Conservation (phyloP, 1,140 invertebrate species). For the Drosophila kurseongensis region DNA sequence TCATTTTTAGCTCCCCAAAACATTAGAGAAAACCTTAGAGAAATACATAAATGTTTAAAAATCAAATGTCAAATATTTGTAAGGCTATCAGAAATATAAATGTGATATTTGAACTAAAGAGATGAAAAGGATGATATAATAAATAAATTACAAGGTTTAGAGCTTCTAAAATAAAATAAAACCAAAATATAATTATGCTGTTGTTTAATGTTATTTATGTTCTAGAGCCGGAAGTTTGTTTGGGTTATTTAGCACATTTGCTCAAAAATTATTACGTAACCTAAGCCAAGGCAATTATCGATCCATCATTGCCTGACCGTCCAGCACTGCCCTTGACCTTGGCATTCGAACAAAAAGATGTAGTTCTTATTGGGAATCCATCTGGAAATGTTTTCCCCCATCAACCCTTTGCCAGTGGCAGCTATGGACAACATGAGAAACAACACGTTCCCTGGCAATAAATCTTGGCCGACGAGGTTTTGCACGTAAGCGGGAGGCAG, state of each 20-base stretch:
- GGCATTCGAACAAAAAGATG: conserved; percentile 13
- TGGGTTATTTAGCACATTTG: background rate
- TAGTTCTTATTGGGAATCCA: conserved; percentile 18
- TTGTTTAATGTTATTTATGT: too few relatives aligned
- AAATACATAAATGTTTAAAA: too few relatives aligned
- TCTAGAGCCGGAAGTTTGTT: background rate
- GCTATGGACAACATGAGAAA: conserved; percentile 52
- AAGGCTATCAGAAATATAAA: too few relatives aligned
- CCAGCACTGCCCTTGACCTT: conserved; percentile 58
- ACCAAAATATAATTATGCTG: too few relatives aligned
- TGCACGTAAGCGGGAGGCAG: conserved; percentile 58
- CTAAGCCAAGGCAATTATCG: background rate
- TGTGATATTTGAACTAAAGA: too few relatives aligned
- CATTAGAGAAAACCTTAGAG: too few relatives aligned
- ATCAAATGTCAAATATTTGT: too few relatives aligned
- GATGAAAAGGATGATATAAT: too few relatives aligned
- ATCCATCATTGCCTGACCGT: conserved; percentile 19
- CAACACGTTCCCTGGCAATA: conserved; percentile 67
- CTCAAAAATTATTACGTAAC: background rate
- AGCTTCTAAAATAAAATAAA: too few relatives aligned
- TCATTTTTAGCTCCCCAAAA: too few relatives aligned
- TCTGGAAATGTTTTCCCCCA: conserved; percentile 21
- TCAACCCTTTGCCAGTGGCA: conserved; percentile 27
- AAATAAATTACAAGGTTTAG: too few relatives aligned
- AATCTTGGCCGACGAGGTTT: conserved; percentile 63